Evolutionary conservation across 2,888 invertebrate species (phyloP), one percentile per base, ranked within the genome.

Genomic region (Drosophila prostipennis): DNA sequence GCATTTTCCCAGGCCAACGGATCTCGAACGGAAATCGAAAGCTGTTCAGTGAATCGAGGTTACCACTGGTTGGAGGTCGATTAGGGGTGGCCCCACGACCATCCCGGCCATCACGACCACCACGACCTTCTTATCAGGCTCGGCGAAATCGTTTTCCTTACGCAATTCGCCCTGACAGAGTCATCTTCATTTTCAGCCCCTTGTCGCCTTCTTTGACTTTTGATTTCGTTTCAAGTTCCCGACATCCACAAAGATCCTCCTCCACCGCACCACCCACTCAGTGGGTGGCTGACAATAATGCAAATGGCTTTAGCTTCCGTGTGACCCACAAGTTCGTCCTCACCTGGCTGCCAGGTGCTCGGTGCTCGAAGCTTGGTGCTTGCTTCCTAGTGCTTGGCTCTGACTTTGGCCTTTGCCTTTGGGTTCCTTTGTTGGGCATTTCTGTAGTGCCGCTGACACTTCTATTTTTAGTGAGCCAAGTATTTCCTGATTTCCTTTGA

Each of bases 251-350:
- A 42, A 48, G 49, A 52, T 73, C 46, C 37, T 14, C 16, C 16
- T 6, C 23, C 36, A 7, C n/a, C 5, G 26, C n/a, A 14, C 10
- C 46, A 29, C 36, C 54, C 16, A 4, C 8, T 13, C 45, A 43
- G 34, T 34, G 40, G 46, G 48, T 45, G 65, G 39, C 68, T 65
- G 68, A 76, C 72, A 83, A 79, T 88, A 88, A 85, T 88, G 89
- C 87, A 88, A 88, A 85, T 88, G 87, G 77, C 77, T 86, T 80
- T 76, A 59, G 74, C 83, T 80, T 82, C 75, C 80, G 80, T 74
- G 69, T 78, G 72, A 57, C 53, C 56, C 78, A 54, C 61, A 69
- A 76, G 79, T 55, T 70, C 65, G 43, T 57, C 52, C 42, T 64
- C 67, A 19, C 56, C 53, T 53, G 48, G 36, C 16, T 13, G 43